These are phyloP conservation scores for Perca schrenkii DNA, from an alignment of 2,113 vertebrate genomes.

Conservation along the genomic window DNA sequence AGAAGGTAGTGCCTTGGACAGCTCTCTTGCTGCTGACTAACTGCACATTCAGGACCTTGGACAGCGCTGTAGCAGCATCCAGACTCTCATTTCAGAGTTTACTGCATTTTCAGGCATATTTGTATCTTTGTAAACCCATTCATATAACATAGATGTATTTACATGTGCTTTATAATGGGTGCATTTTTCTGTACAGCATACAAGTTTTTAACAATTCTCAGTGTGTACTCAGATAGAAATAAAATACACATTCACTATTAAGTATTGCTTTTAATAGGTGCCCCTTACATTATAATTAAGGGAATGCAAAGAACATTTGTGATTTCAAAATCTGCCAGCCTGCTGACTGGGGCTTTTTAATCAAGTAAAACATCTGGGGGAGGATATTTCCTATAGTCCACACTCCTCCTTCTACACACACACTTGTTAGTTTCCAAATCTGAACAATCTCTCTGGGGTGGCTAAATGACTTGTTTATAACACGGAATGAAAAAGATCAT, in stretches of 20 bases:
- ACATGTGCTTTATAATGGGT: background rate
- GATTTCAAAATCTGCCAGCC: conserved; percentile 11
- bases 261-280: background rate
- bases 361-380: background rate
- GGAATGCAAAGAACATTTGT: background rate
- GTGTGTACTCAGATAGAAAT: background rate
- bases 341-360: background rate
- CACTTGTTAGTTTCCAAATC: conserved; percentile 15
- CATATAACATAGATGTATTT: background rate
- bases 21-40: background rate
- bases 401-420: background rate
- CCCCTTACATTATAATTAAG: conserved; percentile 3
- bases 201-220: background rate
- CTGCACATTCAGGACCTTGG: conserved; percentile 22
- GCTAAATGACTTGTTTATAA: conserved; percentile 37
- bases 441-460: background rate
- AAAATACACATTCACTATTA: background rate
- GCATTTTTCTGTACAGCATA: background rate
- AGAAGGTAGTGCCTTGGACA: background rate
- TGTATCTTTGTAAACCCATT: background rate
- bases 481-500: conserved; percentile 15
- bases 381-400: conserved; percentile 11
- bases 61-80: background rate
- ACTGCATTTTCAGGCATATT: background rate
- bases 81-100: background rate